Evolutionary conservation across 2,888 invertebrate species (phyloP), one percentile per base, ranked within the genome.

Genomic region (Agriopis aurantiaria): DNA sequence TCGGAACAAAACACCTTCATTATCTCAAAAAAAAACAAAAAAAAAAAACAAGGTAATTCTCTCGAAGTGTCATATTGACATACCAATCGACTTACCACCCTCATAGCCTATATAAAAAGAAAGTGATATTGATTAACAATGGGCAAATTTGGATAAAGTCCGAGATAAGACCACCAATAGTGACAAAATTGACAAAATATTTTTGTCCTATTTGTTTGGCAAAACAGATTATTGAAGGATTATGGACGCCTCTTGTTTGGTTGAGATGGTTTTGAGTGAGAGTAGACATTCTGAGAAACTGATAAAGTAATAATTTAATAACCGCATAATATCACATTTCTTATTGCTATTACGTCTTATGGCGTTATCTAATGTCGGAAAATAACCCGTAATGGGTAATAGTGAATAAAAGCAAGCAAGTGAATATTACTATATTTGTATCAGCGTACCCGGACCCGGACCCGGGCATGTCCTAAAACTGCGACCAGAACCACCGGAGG

Each of bases 131-230:
- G 40, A 67, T 69, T n/a, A 64, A 75, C 75, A 79, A 77, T 74
- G 71, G 79, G 83, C 84, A 86, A 86, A 76, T 46, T 68, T 17
- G 76, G 75, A 73, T 75, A 72, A 72, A 72, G 61, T 65, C 69
- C n/a, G 60, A 66, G 84, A 86, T 89, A 80, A 89, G 91, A 92
- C 93, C 93, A 91, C 91, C 92, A 89, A 79, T 89, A 86, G 90
- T 88, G 91, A 87, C 87, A 85, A 80, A 88, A 87, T 93, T 91
- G 88, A 84, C 93, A 91, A 92, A 93, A 93, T 93, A 93, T 94
- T 93, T 23, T 88, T 85, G 78, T 80, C 59, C 66, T 74, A 72
- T 87, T 89, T 89, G 86, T 88, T 87, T 86, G 81, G 79, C 80
- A 76, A 80, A 85, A 80, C 86, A 83, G 78, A 79, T 82, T 77